Evolutionary conservation across 2,888 invertebrate genomes (phyloP), one percentile per base, ranked within the genome.

Genomic region (Dryobota labecula): DNA sequence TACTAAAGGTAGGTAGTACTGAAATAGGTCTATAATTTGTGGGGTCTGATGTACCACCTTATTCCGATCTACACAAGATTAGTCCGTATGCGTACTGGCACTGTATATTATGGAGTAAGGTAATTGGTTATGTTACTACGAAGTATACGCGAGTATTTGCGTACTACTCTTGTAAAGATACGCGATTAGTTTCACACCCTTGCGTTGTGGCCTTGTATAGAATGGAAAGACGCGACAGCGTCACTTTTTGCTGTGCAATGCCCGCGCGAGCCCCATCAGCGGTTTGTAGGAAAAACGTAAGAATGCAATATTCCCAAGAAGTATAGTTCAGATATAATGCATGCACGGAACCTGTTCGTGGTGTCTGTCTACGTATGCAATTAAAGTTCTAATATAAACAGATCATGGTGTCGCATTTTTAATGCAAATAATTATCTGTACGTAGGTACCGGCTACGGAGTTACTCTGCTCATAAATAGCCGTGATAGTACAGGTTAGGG

Each of bases 331-430:
- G 43, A 27, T 45, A 49, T 36, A 78, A 54, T 20, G 43, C 38
- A 63, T 67, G 75, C 74, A 33, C 2, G 57, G 27, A 67, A 67
- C 67, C 80, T 27, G 77, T 56, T 64, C 69, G n/a, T 56, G 36
- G 51, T 75, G 68, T 43, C 69, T 47, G 49, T 8, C 56, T 62
- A 57, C 47, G 47, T 47, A 60, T 30, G 49, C 67, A 58, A 77
- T 67, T 64, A 56, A 54, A 56, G 49, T 67, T 76, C 61, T 76
- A 61, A 80, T 80, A 62, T 80, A 76, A 80, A 76, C 69, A 62
- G 76, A 64, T 76, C 69, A 58, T 18, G 30, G 30, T 56, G 36
- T 47, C 41, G 27, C 49, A 76, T 74, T 66, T 47, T 66, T 80
- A 74, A 58, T 66, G 51, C 62, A 43, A 65, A 76, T 79, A 73